Evolutionary conservation across 2,113 vertebrate species (phyloP).

Genomic region (Bos indicus): DNA sequence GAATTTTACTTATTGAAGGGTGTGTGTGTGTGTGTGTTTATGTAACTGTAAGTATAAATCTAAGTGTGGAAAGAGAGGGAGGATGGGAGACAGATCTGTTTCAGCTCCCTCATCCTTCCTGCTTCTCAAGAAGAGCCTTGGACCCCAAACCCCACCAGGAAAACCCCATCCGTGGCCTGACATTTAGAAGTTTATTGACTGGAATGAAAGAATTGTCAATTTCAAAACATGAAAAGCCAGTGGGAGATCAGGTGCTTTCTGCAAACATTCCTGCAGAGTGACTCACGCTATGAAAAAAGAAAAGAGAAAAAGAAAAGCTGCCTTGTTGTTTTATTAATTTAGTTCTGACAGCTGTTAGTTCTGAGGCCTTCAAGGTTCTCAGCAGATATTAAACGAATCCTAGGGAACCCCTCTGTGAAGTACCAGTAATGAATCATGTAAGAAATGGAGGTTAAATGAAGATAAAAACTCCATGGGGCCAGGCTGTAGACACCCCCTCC

Average conservation of each 20-base stretch:
- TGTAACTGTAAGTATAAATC: background rate
- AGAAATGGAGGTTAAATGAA: background rate
- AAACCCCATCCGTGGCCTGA: background rate
- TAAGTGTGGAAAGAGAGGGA: background rate
- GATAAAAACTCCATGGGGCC: background rate
- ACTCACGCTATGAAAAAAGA: background rate
- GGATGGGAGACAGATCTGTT: background rate
- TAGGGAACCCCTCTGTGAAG: background rate
- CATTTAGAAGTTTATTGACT: constrained; percentile 55
- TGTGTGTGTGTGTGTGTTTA: background rate
- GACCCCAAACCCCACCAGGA: background rate
- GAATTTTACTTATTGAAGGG: background rate
- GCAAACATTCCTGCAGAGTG: background rate
- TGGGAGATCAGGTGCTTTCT: background rate
- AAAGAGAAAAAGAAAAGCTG: background rate
- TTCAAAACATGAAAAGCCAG: background rate
- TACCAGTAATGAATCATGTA: background rate
- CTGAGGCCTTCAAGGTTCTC: constrained; percentile 28
- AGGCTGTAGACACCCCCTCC: background rate
- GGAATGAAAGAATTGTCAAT: constrained; percentile 37
- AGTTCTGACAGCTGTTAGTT: constrained; percentile 41
- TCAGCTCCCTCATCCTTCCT: background rate
- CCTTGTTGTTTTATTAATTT: constrained; percentile 59
- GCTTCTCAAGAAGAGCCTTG: background rate
- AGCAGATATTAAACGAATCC: constrained; percentile 10